Evolutionary conservation across 92 coral and sea anemone species (phyloP), one percentile per base, ranked within the genome.

Genomic region (Montipora capitata): DNA sequence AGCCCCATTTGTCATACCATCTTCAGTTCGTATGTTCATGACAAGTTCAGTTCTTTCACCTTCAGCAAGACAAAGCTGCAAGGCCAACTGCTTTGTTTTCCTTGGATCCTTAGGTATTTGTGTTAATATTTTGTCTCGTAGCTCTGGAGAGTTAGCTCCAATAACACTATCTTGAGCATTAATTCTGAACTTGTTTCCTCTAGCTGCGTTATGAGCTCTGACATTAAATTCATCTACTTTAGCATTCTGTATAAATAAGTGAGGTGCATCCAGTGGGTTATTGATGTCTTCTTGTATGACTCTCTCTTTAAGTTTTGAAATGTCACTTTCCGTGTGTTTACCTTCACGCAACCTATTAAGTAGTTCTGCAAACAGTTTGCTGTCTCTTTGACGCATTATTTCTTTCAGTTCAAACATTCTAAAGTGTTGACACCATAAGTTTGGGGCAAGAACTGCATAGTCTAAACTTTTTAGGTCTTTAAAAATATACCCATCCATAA

Each of bases 381-480:
- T 86, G 63, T 91, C 94, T 77, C 88, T 71, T 78, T 92, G 92
- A 41, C 92, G 85, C 88, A 82, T 90, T n/a, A 85, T 85, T 76
- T 76, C 80, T 10, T 68, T 4, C 7, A 90, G 35, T 27, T 27
- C 35, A 27, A 27, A 27, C 35, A 27, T 27, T 27, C 35, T 27
- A 27, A 20, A 20, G 35, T 27, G 35, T 27, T 27, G 35, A 1
- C 35, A 27, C 35, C 35, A 27, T 27, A 27, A 27, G 35, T 27
- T 27, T 27, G 35, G 35, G 35, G 35, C 35, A 27, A 27, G 35
- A 27, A 27, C 35, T 27, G 35, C 35, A 27, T 27, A 27, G 35
- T 27, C 35, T 27, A 27, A 27, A 27, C 35, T 27, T 75, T 11
- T 77, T 76, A 39, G 35, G 35, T 27, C 35, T 27, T 27, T 27